Evolutionary conservation across 2,113 vertebrate genomes (phyloP).

Genomic region (Numida meleagris): DNA sequence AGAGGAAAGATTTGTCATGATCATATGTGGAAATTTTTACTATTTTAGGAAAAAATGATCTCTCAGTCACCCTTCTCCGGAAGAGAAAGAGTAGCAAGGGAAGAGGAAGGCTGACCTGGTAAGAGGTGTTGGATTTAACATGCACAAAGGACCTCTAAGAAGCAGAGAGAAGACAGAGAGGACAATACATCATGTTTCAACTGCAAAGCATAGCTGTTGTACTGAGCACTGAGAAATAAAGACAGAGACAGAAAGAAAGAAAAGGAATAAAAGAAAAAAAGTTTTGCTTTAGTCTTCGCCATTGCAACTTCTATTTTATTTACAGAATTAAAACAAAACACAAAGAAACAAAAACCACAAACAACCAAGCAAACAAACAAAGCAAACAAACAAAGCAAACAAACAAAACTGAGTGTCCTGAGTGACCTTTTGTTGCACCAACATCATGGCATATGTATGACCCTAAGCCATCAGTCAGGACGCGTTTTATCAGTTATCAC

Average conservation of each 20-base stretch:
- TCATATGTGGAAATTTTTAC: background rate
- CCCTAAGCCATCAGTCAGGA: background rate
- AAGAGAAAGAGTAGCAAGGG: background rate
- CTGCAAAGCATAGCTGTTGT: background rate
- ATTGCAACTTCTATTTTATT: background rate
- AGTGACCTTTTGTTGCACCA: background rate
- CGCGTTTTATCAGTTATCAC: background rate
- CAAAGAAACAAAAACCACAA: background rate
- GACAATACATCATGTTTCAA: background rate
- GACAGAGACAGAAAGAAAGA: background rate
- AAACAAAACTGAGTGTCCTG: background rate
- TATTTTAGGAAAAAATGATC: background rate
- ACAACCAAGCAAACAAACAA: background rate
- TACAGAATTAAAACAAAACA: background rate
- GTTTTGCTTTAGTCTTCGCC: background rate
- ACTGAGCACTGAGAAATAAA: background rate
- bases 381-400: background rate
- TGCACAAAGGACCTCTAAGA: background rate
- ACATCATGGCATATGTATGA: background rate
- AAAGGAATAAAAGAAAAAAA: background rate
- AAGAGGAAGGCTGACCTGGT: background rate
- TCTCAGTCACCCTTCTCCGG: background rate
- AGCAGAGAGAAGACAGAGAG: background rate
- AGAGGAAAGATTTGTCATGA: background rate
- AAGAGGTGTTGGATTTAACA: background rate